Conservation (phyloP, 2,797 vertebrate species). For the Acrossocheilus wenchowensis region DNA sequence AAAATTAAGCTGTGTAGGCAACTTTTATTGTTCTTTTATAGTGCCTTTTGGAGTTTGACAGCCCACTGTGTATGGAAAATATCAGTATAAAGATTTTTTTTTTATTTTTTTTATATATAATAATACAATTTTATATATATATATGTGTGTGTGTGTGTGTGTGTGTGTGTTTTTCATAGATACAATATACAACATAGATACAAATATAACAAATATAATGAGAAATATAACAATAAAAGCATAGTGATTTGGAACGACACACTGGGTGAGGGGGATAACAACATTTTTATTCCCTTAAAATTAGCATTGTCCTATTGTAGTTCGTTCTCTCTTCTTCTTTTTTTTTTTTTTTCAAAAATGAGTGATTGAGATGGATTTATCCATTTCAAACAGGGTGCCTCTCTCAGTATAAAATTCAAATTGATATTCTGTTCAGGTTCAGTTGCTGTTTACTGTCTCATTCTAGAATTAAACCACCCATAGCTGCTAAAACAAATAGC, state of each 20-base stretch:
- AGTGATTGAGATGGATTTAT: background rate
- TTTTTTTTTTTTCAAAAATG: background rate
- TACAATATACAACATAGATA: too few species aligned
- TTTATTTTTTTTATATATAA: too few species aligned
- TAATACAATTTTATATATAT: too few species aligned
- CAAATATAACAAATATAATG: too few species aligned
- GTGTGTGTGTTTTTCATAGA: background rate
- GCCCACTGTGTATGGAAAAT: background rate
- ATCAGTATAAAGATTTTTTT: background rate
- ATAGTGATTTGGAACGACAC: background rate
- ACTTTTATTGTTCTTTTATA: background rate
- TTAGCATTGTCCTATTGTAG: background rate
- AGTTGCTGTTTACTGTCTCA: background rate
- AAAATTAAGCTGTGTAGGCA: background rate
- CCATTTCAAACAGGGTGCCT: constrained; percentile 1
- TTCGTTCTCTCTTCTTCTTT: too few species aligned
- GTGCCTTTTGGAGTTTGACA: background rate
- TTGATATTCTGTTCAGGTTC: constrained; percentile 37
- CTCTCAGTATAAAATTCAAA: constrained; percentile 4
- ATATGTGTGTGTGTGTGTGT: too few species aligned
- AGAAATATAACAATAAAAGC: background rate
- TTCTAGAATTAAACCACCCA: constrained; percentile 40
- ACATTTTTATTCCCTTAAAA: background rate
- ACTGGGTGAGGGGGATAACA: too few species aligned
- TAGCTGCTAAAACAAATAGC: constrained; percentile 42